Conservation (phyloP, 1,140 invertebrate genomes). For the Drosophila biarmipes region DNA sequence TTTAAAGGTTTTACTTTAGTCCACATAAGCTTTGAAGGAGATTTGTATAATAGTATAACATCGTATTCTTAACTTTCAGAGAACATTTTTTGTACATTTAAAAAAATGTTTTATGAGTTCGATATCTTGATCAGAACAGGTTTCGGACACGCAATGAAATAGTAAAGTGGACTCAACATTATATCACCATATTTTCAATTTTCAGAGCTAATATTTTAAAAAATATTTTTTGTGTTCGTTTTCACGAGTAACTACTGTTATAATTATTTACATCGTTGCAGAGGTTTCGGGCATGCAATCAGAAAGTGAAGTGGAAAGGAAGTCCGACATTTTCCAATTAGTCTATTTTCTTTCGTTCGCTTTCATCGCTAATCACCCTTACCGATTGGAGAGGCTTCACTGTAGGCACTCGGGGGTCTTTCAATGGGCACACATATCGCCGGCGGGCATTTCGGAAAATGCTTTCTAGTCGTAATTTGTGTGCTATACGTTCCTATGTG, state of each 20-base stretch:
- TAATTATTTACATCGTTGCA: neutral
- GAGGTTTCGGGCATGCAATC: constrained; percentile 16
- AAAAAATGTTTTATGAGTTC: neutral
- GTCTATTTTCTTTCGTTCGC: constrained; percentile 15
- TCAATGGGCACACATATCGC: constrained; percentile 15
- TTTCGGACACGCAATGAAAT: no score
- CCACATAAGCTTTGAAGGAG: no score
- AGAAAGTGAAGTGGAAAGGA: constrained; percentile 25
- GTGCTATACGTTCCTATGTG: constrained; percentile 19
- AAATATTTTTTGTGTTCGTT: neutral
- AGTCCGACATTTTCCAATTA: constrained; percentile 37
- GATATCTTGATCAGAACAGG: no score
- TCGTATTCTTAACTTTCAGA: neutral
- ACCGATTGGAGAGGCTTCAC: constrained; percentile 27
- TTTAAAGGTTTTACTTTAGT: no score
- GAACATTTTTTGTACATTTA: no score
- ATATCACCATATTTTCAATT: neutral
- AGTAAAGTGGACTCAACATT: no score
- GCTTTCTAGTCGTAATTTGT: constrained; percentile 71
- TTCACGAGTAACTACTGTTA: neutral
- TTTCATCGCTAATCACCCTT: constrained; percentile 31
- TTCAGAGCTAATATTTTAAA: neutral
- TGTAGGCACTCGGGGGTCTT: constrained; percentile 16
- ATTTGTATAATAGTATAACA: neutral
- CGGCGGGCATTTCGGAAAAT: constrained; percentile 69